Conservation (phyloP, 92 coral and sea anemone genomes). For the Porites evermanni region DNA sequence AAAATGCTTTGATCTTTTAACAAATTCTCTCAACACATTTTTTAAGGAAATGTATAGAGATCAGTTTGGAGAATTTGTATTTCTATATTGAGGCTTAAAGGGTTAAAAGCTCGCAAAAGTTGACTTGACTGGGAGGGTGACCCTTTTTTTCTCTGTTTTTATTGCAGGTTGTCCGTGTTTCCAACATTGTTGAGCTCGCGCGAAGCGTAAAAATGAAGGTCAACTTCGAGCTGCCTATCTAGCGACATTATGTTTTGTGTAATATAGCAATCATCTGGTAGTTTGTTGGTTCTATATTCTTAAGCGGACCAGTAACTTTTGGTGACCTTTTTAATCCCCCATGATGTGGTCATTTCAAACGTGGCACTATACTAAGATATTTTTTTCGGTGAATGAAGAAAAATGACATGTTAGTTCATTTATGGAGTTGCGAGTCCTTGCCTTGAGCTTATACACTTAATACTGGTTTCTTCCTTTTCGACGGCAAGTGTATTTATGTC, state of each 20-base stretch:
- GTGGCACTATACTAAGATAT: background rate
- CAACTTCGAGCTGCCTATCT: conserved; percentile 96
- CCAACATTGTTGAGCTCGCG: conserved; percentile 96
- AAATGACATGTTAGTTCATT: background rate
- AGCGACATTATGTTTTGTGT: conserved; percentile 4
- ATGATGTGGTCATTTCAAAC: background rate
- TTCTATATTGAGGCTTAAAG: no score
- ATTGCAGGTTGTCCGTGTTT: conserved; percentile 90
- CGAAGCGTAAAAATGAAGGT: conserved; percentile 91
- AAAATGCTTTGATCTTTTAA: no score
- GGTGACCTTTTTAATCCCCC: background rate
- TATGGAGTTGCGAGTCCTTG: background rate
- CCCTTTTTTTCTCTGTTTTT: background rate
- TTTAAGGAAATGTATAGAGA: no score
- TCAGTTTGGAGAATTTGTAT: no score
- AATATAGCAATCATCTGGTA: background rate
- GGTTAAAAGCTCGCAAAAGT: no score
- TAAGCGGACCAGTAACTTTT: background rate
- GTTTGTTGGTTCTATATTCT: background rate
- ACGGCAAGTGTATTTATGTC: conserved; percentile 1
- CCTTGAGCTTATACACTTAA: background rate
- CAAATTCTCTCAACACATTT: no score
- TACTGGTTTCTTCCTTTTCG: background rate
- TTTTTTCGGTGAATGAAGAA: background rate
- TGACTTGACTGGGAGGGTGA: background rate